Evolutionary conservation across 2,888 invertebrate genomes (phyloP).

Genomic region (Meiosimyza platycephala): DNA sequence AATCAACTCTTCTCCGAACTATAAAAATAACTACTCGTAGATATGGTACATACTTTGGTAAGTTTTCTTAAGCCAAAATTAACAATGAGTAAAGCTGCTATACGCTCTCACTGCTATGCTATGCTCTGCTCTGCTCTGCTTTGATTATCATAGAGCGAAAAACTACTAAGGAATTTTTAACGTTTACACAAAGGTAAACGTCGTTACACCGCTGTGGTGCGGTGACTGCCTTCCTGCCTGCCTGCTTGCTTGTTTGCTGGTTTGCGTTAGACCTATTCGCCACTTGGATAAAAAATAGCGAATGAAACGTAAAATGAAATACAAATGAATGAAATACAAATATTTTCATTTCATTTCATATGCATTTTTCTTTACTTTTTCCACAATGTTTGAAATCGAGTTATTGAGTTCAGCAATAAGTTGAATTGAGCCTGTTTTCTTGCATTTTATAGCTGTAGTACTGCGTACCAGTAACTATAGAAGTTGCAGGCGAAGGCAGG

Average conservation of each 20-base stretch:
- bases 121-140: too few species aligned
- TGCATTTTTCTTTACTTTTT: slow-evolving; percentile 38
- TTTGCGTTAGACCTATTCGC: background rate
- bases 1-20: slow-evolving; percentile 16
- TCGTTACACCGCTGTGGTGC: slow-evolving; percentile 1
- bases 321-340: slow-evolving; percentile 41
- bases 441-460: background rate
- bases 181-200: slow-evolving; percentile 17
- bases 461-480: too few species aligned
- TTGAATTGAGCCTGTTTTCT: slow-evolving; percentile 40
- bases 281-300: slow-evolving; percentile 30
- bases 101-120: too few species aligned
- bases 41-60: slow-evolving; percentile 25
- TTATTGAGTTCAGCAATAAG: background rate
- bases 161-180: slow-evolving; percentile 19
- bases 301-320: slow-evolving; percentile 37
- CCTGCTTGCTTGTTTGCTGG: background rate
- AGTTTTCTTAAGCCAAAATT: slow-evolving; percentile 29
- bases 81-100: background rate
- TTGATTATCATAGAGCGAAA: slow-evolving; percentile 7
- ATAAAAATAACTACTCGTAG: slow-evolving; percentile 12
- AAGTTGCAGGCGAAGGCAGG: slow-evolving; percentile 44
- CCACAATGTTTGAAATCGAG: slow-evolving; percentile 16
- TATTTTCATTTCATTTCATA: slow-evolving; percentile 44
- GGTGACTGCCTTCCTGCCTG: slow-evolving; percentile 2